phyloP scores from a whole-genome alignment of 1,140 invertebrate species.

The Pomacea maculata region DNA sequence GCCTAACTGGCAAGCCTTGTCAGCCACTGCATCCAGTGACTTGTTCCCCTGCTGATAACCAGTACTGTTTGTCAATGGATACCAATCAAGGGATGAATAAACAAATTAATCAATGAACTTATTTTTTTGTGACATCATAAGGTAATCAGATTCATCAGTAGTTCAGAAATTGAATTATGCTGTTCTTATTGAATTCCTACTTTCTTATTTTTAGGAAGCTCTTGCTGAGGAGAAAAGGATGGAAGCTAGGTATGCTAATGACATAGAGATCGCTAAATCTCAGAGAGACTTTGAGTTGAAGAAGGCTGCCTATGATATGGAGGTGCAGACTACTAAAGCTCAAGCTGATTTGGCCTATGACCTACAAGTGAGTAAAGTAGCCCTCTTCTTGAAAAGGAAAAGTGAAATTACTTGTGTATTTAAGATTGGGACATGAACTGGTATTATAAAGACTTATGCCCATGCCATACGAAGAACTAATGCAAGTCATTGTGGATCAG shows the following conservation, averaged over 20 bases:
- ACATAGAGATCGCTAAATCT: conserved; percentile 96
- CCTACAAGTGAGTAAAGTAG: conserved; percentile 66
- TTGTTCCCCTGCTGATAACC: too few species aligned
- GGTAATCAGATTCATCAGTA: background rate
- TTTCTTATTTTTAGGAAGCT: conserved; percentile 71
- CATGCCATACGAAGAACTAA: too few species aligned
- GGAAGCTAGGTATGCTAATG: conserved; percentile 82
- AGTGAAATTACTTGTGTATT: background rate
- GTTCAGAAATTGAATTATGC: background rate
- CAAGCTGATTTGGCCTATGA: conserved; percentile 95
- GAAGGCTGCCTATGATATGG: conserved; percentile 95
- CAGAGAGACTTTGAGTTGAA: conserved; percentile 96
- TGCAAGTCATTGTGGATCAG: too few species aligned
- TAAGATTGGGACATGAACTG: background rate
- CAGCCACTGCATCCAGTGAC: too few species aligned
- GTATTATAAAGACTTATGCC: too few species aligned
- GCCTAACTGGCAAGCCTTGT: too few species aligned
- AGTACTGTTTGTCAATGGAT: too few species aligned
- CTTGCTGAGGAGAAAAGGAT: conserved; percentile 96
- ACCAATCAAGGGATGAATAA: too few species aligned
- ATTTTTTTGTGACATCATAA: too few species aligned
- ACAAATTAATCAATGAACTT: too few species aligned
- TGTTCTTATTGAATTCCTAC: background rate
- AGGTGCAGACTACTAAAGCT: conserved; percentile 96
- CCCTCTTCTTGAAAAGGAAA: background rate